Evolutionary conservation across 2,888 invertebrate genomes (phyloP).

Genomic region (Ganaspis brasiliensis): DNA sequence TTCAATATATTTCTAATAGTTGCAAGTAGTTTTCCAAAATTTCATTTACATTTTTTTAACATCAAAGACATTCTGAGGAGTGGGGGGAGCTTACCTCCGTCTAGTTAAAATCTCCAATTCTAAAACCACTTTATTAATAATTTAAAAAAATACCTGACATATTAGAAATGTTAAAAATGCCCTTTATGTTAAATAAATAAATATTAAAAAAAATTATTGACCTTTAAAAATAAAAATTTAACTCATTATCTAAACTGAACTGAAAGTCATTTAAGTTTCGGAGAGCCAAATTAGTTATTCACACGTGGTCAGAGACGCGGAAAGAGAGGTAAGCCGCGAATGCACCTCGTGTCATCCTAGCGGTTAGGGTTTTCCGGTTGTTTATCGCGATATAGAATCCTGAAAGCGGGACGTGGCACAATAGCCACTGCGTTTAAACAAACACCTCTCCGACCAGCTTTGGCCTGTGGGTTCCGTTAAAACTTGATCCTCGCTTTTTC

Average conservation of each 20-base stretch:
- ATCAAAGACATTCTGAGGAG: too few species aligned
- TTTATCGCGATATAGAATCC: constrained; percentile 72
- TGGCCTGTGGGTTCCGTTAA: neutral
- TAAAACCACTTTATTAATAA: too few species aligned
- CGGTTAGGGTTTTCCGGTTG: constrained; percentile 72
- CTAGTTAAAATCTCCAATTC: too few species aligned
- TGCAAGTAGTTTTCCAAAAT: too few species aligned
- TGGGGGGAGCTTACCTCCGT: too few species aligned
- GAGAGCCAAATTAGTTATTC: constrained; percentile 41
- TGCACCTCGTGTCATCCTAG: constrained; percentile 66
- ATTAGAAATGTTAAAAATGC: too few species aligned
- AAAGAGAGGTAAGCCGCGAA: constrained; percentile 62
- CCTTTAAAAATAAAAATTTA: too few species aligned
- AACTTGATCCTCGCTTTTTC: neutral
- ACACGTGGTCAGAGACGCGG: constrained; percentile 56
- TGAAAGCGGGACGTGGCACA: constrained; percentile 69
- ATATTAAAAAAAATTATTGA: too few species aligned
- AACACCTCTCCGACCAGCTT: constrained; percentile 54
- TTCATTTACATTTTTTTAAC: too few species aligned
- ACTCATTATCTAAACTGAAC: neutral
- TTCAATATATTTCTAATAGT: too few species aligned
- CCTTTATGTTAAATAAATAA: too few species aligned
- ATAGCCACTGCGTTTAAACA: constrained; percentile 64
- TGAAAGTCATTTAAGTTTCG: constrained; percentile 2
- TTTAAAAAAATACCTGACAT: too few species aligned